Base-by-base conservation (phyloP, 2,888 invertebrate genomes). In the Cryptocephalus moraei region DNA sequence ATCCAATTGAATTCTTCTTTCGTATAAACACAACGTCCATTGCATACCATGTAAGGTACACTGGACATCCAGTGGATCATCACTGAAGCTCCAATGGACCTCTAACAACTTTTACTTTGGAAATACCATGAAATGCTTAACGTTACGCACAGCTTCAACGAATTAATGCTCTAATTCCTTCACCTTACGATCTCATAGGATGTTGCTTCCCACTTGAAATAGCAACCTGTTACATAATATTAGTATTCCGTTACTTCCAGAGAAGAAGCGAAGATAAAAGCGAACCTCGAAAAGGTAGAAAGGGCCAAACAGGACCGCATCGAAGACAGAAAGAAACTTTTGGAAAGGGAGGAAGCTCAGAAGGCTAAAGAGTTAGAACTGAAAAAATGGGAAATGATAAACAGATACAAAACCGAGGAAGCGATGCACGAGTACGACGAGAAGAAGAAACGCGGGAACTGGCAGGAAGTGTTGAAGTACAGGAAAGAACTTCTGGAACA, bases 391-490 rank as follows among this genome's bases (percentile, higher is more conserved):
- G 75, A 75, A 49, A 67, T 78, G 57, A 66, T 78, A 64, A 79
- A 79, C 56, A 74, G 79, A 51, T 77, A 75, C 56, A 79, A 79
- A 62, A 74, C 73, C 44, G 59, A 62, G 2, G 79, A 79, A 58
- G 55, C 75, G 1, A 68, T 70, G 47, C 67, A 73, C 33, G 71
- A 73, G 0, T 76, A 69, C 60, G 63, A 75, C 36, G 66, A 73
- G 43, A 62, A 71, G 2, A 59, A 68, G 32, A 68, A 65, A 1
- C 49, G 67, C 40, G 66, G 74, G 48, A 69, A 68, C 42, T 69
- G 66, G 49, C 65, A 68, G 4, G 73, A 74, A 54, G 69, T 69
- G 4, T 56, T 70, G 33, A 63, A 73, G 50, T 73, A 75, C 50
- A 67, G 73, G 46, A 68, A 66, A 39, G 73, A 73, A 9, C 68